phyloP scores from a whole-genome alignment of 2,888 invertebrate genomes.

The Spodoptera littoralis region DNA sequence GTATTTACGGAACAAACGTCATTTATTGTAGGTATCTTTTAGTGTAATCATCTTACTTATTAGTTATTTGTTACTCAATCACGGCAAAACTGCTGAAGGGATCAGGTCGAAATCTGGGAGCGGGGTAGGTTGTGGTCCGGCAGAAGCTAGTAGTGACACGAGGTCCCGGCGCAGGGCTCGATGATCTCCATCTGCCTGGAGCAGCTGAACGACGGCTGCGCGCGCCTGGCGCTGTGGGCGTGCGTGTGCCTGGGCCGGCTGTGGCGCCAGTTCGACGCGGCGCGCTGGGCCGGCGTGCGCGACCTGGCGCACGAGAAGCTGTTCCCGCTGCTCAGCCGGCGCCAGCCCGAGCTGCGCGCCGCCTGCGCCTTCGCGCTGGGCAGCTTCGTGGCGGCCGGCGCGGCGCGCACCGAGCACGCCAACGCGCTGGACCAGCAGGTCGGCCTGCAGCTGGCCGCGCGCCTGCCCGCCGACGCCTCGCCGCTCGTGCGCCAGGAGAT shows the following conservation, averaged over 20 bases:
- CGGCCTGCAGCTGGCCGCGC: conserved; percentile 94
- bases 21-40: too few species aligned
- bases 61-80: too few species aligned
- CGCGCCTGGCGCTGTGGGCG: conserved; percentile 94
- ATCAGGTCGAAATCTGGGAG: too few species aligned
- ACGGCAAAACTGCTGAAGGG: too few species aligned
- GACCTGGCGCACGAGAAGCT: conserved; percentile 99
- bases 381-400: conserved; percentile 97
- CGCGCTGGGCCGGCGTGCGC: conserved; percentile 97
- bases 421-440: conserved; percentile 97
- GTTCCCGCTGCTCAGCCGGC: conserved; percentile 93
- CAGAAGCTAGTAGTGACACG: too few species aligned
- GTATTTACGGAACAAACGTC: too few species aligned
- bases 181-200: conserved; percentile 97
- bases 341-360: conserved; percentile 91
- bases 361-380: not conserved
- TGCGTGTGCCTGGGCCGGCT: conserved; percentile 96
- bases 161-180: conserved; percentile 89
- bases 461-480: conserved; percentile 94
- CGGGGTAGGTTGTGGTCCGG: too few species aligned
- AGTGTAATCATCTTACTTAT: too few species aligned
- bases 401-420: conserved; percentile 97
- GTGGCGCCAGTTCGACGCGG: conserved; percentile 95
- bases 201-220: conserved; percentile 91
- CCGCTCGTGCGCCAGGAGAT: conserved; percentile 96